Conservation (phyloP, 2,797 vertebrate genomes). For the Cynodonichthys magdalenae region DNA sequence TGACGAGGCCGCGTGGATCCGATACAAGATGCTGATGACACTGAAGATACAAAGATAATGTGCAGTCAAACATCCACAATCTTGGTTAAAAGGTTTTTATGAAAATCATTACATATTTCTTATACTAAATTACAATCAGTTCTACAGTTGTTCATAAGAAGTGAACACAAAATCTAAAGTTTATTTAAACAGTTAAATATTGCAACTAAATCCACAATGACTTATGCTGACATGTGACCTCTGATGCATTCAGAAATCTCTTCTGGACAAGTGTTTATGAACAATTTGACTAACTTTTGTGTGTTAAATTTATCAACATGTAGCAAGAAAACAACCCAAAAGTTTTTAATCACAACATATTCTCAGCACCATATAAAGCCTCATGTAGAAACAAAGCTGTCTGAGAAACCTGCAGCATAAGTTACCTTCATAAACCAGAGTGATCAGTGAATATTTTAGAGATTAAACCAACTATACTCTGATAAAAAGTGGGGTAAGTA, state of each 20-base stretch:
- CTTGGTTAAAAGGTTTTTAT: neutral
- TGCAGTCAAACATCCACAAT: neutral
- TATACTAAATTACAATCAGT: neutral
- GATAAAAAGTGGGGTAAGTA: too few species aligned
- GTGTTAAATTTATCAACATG: neutral
- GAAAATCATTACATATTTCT: neutral
- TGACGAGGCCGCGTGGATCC: neutral
- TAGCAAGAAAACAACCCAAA: too few species aligned
- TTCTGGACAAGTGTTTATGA: neutral
- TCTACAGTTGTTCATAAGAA: neutral
- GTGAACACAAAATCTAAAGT: neutral
- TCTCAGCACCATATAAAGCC: too few species aligned
- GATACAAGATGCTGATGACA: conserved; percentile 3
- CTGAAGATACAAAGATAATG: neutral
- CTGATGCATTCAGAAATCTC: too few species aligned
- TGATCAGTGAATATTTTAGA: too few species aligned
- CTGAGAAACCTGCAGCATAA: too few species aligned
- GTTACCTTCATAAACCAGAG: too few species aligned
- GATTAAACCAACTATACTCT: too few species aligned
- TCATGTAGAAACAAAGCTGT: too few species aligned
- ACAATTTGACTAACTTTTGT: neutral
- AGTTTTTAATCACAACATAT: too few species aligned
- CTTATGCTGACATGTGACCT: too few species aligned
- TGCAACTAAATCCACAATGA: too few species aligned
- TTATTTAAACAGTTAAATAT: neutral